Percentiles rank a stretch among this genome's conserved stretches.
Evolutionary conservation across 2,888 invertebrate genomes (phyloP).

Genomic region (Drosophila borborema): DNA sequence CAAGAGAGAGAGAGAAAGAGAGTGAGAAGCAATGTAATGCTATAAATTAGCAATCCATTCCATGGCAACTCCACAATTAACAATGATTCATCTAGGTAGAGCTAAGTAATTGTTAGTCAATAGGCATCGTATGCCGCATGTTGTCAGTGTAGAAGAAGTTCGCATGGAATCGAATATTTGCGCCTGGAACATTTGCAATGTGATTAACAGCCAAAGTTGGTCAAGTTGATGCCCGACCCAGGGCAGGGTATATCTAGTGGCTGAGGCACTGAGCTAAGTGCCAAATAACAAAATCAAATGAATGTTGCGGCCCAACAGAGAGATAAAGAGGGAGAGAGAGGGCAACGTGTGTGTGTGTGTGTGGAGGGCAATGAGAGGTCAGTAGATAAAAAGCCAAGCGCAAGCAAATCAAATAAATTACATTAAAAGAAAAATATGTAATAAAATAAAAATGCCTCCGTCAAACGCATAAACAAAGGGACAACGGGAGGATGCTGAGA

Average conservation of each 20-base stretch:
- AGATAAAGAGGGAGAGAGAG: neutral
- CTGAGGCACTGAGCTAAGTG: conserved; percentile 46
- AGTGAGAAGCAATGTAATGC: neutral
- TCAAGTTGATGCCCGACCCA: conserved; percentile 12
- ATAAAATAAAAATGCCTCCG: conserved; percentile 66
- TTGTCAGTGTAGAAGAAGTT: neutral
- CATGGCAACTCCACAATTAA: neutral
- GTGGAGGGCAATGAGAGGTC: conserved; percentile 2
- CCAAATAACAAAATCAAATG: conserved; percentile 74
- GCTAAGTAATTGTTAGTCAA: neutral
- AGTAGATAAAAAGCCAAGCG: conserved; percentile 42
- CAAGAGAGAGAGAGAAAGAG: neutral
- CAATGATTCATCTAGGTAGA: conserved; percentile 2
- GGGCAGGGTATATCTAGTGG: conserved; percentile 20
- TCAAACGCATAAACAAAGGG: conserved; percentile 22
- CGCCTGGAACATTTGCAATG: neutral
- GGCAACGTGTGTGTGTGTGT: neutral
- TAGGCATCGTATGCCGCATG: neutral
- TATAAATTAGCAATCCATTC: neutral
- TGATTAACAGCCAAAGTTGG: conserved; percentile 28
- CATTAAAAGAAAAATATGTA: conserved; percentile 78
- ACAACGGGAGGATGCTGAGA: conserved; percentile 3
- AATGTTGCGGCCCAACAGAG: conserved; percentile 43
- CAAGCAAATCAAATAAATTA: conserved; percentile 74
- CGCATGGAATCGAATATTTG: neutral